These are phyloP conservation scores for Gallinago paraguaiae DNA, from an alignment of 2,113 vertebrate species.

Conservation along the genomic window DNA sequence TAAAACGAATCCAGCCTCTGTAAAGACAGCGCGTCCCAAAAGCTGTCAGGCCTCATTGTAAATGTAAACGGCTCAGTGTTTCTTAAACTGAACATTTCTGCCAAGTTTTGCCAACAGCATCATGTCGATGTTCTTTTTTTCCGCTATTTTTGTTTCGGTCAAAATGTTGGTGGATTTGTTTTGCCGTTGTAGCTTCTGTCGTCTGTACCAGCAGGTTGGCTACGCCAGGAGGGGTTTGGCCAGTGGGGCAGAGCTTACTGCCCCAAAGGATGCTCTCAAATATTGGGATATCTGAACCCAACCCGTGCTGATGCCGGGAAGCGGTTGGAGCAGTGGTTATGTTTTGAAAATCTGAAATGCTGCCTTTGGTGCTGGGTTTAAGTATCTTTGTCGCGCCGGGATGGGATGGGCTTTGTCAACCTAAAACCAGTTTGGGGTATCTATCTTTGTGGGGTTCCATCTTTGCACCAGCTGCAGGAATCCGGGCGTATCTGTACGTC, in stretches of 20 bases:
- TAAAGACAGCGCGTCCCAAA: not conserved
- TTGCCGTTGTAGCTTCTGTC: not conserved
- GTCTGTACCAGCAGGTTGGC: not conserved
- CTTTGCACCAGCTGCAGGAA: not conserved
- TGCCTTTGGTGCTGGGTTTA: not conserved
- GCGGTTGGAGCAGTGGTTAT: not conserved
- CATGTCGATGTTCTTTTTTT: not conserved
- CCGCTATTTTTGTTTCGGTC: not conserved
- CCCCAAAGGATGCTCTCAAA: not conserved
- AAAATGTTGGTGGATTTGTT: not conserved
- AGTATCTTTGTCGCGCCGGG: no score
- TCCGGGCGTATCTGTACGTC: fast-evolving
- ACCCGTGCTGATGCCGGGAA: not conserved
- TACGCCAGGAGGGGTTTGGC: not conserved
- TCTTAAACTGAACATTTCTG: not conserved
- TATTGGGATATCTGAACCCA: not conserved
- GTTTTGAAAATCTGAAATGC: not conserved
- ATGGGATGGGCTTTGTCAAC: no score
- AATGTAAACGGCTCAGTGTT: not conserved
- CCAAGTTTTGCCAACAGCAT: not conserved
- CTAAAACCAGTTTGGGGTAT: no score
- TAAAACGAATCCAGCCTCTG: not conserved
- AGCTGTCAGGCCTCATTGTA: not conserved
- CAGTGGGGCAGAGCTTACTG: not conserved
- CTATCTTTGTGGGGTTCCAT: not conserved